Base-by-base conservation (phyloP, 2,797 vertebrate species). In the Crypturellus tataupa region DNA sequence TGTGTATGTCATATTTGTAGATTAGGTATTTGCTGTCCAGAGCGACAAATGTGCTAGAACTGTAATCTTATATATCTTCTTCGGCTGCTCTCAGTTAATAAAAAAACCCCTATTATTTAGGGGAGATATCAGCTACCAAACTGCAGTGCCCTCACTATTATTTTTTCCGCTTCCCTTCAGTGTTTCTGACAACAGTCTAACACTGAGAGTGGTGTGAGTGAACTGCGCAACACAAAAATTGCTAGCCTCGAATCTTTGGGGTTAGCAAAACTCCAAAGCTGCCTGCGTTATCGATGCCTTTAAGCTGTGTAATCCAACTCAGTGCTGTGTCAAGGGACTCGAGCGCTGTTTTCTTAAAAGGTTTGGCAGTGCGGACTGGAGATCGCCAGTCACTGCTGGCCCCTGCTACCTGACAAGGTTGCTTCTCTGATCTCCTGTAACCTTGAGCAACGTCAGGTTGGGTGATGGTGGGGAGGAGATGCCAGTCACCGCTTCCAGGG, bases 91-190 rank as follows among this genome's bases (percentile, higher is more conserved):
- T 19, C 80, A 44, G 73, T 75, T 83, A 87, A 91, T 65, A 89
- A 92, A 91, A 91, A 65, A 89, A 87, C 44, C n/a, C n/a, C n/a
- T 86, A 10, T 87, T 87, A 80, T 83, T 93, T 83, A 42, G 80
- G 44, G 51, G 53, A 46, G 70, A 83, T 62, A 47, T 53, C 53
- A 87, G 37, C 75, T 87, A 58, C 69, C 59, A 76, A 65, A 89
- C 81, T 80, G 90, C 7, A 90, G 78, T 56, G 53, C 29, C 29
- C 10, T 80, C 64, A 17, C 84, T 29, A 21, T 47, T 12, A 63
- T 47, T 76, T 69, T 49, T 44, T 58, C 46, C 23, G 8, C 35
- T 89, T 84, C 12, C 9, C 25, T 80, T 75, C 42, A 56, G 65
- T 51, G 6, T 25, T 65, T 85, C 77, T 85, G 78, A 15, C 25